Base-by-base conservation (phyloP, 2,888 invertebrate genomes). In the Chorisops tibialis region DNA sequence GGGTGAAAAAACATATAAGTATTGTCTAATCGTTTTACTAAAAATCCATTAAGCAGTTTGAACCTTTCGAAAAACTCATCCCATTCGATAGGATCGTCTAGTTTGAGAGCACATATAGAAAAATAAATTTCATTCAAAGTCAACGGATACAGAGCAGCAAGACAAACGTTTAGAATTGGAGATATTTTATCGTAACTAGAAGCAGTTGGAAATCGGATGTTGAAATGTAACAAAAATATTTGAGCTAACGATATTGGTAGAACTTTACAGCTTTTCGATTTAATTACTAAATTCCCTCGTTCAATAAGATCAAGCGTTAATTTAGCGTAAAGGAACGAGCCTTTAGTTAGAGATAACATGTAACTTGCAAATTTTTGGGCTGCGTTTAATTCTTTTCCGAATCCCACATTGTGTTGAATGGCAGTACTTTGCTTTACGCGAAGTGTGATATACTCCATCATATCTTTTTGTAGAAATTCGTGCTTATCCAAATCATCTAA, bases 1-100 rank as follows among this genome's bases (percentile, higher is more conserved):
- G 96, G 95, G 76, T 98, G 97, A 79, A 96, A 96, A 79, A 96
- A 95, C 93, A 96, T 95, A 79, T 92, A 95, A 0, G 95, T 94
- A 75, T 92, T 91, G 78, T 96, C 96, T 70, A 91, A 83, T 56
- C 96, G 85, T 76, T 92, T 92, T 61, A 95, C 90, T 18, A 98
- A 82, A 72, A 96, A 92, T 52, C 93, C 93, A 58, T 90, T 85
- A 35, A 97, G 82, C 65, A 88, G 81, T 72, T 93, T 90, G 74
- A 97, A 91, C 73, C 94, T 83, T 73, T 91, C 89, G 67, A 92
- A 82, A 75, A 96, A 96, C 68, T 96, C 95, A 63, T 90, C 89
- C 94, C 94, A 95, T 2, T 89, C 86, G 63, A 96, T 79, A 71
- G 89, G 89, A 50, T 87, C 86, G 69, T 89, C 86, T 0, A 88